phyloP scores from a whole-genome alignment of 2,113 vertebrate species.

The Mirza zaza region DNA sequence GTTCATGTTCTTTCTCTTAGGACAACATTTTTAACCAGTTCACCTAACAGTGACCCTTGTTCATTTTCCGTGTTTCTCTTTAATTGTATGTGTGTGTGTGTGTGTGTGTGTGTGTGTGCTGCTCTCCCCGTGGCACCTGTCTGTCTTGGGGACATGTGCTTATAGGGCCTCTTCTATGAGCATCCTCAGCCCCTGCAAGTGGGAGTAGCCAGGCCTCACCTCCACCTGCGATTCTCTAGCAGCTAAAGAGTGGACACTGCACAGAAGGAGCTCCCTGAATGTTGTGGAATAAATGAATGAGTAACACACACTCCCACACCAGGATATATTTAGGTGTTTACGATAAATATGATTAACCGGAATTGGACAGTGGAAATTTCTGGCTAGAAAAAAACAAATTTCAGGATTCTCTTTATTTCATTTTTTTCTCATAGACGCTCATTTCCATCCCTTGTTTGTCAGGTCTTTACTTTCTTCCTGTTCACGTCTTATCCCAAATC shows the following conservation, averaged over 20 bases:
- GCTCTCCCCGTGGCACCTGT: rapidly evolving
- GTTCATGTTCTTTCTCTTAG: not conserved
- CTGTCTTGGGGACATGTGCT: rapidly evolving
- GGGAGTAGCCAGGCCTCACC: not conserved
- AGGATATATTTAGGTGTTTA: not conserved
- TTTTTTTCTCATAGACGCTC: not conserved
- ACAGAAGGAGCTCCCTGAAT: not conserved
- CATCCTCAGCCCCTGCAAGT: no score
- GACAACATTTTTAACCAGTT: not conserved
- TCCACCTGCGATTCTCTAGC: not conserved
- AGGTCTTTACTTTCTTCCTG: not conserved
- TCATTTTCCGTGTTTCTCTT: not conserved
- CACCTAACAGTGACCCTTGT: not conserved
- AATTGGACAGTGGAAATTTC: not conserved
- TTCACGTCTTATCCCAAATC: not conserved
- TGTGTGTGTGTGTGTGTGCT: rapidly evolving
- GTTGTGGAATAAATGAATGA: not conserved
- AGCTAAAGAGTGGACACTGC: no score
- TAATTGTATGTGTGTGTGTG: not conserved
- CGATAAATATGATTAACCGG: not conserved
- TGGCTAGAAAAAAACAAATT: not conserved
- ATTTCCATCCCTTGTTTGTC: not conserved
- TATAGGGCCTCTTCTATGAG: not conserved
- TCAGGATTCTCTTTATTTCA: not conserved
- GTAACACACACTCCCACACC: rapidly evolving